phyloP scores from a whole-genome alignment of 2,113 vertebrate species.

The Saguinus imperator region DNA sequence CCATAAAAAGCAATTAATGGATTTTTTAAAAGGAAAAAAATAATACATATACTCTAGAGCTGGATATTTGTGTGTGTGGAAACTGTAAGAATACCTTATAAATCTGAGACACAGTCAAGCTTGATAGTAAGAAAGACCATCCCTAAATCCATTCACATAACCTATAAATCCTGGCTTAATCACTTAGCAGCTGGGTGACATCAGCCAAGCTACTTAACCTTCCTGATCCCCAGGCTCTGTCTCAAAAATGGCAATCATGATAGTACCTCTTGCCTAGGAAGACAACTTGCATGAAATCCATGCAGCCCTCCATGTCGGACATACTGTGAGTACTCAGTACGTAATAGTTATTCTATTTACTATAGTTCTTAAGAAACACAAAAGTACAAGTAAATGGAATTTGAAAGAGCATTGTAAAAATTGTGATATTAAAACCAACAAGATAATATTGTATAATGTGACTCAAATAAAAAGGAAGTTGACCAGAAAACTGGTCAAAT shows the following conservation, averaged over 20 bases:
- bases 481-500: neutral
- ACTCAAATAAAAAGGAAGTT: neutral
- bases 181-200: neutral
- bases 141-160: neutral
- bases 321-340: neutral
- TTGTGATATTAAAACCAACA: neutral
- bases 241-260: neutral
- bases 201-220: neutral
- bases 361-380: neutral
- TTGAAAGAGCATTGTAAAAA: neutral
- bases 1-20: neutral
- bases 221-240: neutral
- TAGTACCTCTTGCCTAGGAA: neutral
- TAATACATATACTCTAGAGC: neutral
- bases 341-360: neutral
- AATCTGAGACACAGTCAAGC: neutral
- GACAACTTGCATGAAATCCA: neutral
- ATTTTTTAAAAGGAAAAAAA: neutral
- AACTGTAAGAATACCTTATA: neutral
- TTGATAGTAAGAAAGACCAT: neutral
- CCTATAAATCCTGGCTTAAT: neutral
- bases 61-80: too few relatives aligned
- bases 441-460: neutral
- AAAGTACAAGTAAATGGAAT: neutral
- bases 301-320: neutral